Evolutionary conservation across 2,888 invertebrate species (phyloP).

Genomic region (Pollenia amentaria): DNA sequence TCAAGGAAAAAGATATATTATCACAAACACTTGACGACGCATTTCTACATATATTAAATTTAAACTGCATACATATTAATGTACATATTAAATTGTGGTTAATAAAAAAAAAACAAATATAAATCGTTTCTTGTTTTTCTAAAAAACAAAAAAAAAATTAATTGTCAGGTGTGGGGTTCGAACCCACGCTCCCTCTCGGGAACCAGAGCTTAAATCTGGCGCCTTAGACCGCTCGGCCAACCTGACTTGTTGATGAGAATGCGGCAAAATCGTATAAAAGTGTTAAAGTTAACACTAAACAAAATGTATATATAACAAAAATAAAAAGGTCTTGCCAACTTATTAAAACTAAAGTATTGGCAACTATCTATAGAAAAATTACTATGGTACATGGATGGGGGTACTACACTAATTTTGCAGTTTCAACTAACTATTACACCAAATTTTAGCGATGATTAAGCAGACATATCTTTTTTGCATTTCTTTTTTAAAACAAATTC

Average conservation of each 20-base stretch:
- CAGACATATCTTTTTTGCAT: too few relatives aligned
- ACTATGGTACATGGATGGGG: not conserved
- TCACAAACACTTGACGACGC: too few relatives aligned
- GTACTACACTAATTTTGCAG: too few relatives aligned
- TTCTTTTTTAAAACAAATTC: too few relatives aligned
- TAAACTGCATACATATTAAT: not conserved
- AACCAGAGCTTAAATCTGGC: slow-evolving; percentile 94
- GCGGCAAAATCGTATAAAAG: slow-evolving; percentile 27
- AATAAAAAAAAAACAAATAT: too few relatives aligned
- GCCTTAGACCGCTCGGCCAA: slow-evolving; percentile 94
- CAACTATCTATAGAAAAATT: not conserved
- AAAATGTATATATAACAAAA: not conserved
- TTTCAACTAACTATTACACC: too few relatives aligned
- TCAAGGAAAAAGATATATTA: too few relatives aligned
- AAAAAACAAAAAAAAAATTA: slow-evolving; percentile 5
- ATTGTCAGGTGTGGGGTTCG: slow-evolving; percentile 91
- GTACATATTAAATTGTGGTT: not conserved
- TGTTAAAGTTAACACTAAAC: not conserved
- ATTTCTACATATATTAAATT: too few relatives aligned
- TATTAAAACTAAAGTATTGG: not conserved
- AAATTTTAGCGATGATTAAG: too few relatives aligned
- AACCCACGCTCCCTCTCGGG: slow-evolving; percentile 93
- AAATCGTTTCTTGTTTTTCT: too few relatives aligned
- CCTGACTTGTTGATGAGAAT: slow-evolving; percentile 85
- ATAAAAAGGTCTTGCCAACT: slow-evolving; percentile 27